Percentiles rank a stretch among this genome's conserved stretches.
Evolutionary conservation across 2,888 invertebrate species (phyloP).

Genomic region (Phyllotreta cruciferae): DNA sequence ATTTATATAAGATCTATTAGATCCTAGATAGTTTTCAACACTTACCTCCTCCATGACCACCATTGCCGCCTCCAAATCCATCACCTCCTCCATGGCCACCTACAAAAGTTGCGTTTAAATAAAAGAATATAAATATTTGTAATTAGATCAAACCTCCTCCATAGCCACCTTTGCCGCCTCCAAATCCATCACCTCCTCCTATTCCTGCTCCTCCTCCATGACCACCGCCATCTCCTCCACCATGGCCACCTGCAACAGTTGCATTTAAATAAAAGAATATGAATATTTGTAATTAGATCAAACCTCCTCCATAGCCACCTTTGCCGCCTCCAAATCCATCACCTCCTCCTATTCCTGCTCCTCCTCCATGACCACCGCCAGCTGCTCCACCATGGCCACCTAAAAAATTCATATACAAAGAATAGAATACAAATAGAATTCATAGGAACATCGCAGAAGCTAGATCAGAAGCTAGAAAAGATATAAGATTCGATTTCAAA

Average conservation of each 20-base stretch:
- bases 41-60: background rate
- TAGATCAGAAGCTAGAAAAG: too few species aligned
- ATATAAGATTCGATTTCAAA: too few species aligned
- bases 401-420: background rate
- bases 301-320: constrained; percentile 6
- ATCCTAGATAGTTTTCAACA: background rate
- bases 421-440: too few species aligned
- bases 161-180: constrained; percentile 16
- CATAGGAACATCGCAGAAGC: too few species aligned
- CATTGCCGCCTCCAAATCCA: constrained; percentile 13
- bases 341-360: background rate
- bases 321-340: constrained; percentile 12
- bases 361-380: background rate
- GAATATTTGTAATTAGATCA: background rate
- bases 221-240: background rate
- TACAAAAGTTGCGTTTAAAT: background rate
- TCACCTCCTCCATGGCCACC: background rate
- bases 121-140: background rate
- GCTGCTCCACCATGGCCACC: background rate
- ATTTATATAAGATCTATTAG: background rate
- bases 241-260: background rate
- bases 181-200: background rate
- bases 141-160: background rate
- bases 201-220: background rate
- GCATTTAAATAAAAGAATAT: background rate